Percentiles rank a stretch among this genome's conserved stretches.
Conservation (phyloP, 2,888 invertebrate species). For the Pammene fasciana region DNA sequence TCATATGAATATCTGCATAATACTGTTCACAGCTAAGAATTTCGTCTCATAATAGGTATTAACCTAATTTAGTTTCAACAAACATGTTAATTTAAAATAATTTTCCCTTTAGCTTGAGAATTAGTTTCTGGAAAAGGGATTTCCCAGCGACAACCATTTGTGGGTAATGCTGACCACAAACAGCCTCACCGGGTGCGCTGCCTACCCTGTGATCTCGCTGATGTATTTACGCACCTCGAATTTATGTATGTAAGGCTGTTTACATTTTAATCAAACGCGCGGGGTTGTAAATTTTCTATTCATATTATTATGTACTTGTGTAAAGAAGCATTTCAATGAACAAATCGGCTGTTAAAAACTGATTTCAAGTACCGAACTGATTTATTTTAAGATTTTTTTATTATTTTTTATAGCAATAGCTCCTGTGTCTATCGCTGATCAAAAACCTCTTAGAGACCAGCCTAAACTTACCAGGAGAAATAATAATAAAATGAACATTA, state of each 20-base stretch:
- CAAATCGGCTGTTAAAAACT: no score
- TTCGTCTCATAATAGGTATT: neutral
- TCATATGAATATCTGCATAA: no score
- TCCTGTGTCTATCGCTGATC: no score
- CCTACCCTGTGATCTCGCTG: conserved; percentile 44
- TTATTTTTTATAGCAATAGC: no score
- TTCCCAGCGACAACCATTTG: conserved; percentile 59
- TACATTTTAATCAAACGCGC: conserved; percentile 74
- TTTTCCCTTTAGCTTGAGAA: conserved; percentile 42
- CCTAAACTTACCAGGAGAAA: no score
- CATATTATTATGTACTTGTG: conserved; percentile 47
- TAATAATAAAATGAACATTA: no score
- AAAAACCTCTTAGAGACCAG: no score
- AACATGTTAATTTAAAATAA: conserved; percentile 22
- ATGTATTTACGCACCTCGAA: conserved; percentile 61
- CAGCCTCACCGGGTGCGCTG: conserved; percentile 52
- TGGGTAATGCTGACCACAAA: conserved; percentile 67
- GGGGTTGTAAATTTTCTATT: conserved; percentile 63
- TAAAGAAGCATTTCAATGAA: conserved; percentile 51
- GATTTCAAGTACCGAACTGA: no score
- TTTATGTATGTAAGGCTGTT: conserved; percentile 71
- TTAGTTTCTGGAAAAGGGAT: conserved; percentile 51
- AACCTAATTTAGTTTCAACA: conserved; percentile 7
- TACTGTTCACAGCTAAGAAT: no score
- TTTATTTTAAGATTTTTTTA: no score